Evolutionary conservation across 1,140 invertebrate genomes (phyloP).

Genomic region (Solenopsis invicta): DNA sequence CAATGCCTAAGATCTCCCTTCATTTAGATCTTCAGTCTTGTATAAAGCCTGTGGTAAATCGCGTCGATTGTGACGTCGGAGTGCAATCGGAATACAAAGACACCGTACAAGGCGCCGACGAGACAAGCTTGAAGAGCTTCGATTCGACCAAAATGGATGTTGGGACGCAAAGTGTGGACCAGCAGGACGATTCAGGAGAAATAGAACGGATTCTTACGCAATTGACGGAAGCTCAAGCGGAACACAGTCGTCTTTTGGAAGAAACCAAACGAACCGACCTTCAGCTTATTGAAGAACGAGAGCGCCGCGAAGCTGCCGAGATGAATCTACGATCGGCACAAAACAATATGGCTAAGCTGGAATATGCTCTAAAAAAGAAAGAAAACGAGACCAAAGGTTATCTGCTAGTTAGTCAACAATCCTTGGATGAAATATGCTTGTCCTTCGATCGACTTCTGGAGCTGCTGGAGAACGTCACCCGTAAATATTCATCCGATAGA

Average conservation of each 20-base stretch:
- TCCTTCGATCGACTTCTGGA: conserved; percentile 81
- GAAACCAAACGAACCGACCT: conserved; percentile 64
- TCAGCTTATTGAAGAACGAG: conserved; percentile 77
- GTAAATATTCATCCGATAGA: conserved; percentile 21
- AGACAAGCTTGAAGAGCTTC: background rate
- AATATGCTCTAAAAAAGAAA: conserved; percentile 77
- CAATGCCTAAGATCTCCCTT: conserved; percentile 64
- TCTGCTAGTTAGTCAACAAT: conserved; percentile 81
- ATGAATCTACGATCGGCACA: conserved; percentile 77
- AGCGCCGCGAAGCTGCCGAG: conserved; percentile 78
- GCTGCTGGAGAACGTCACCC: conserved; percentile 74
- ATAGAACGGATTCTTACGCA: conserved; percentile 63
- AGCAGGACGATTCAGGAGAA: conserved; percentile 17
- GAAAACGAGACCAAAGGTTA: conserved; percentile 79
- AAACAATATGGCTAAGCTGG: conserved; percentile 76
- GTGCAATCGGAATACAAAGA: background rate
- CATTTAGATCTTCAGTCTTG: conserved; percentile 82
- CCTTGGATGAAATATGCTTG: conserved; percentile 80
- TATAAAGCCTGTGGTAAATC: conserved; percentile 59
- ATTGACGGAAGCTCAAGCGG: conserved; percentile 61
- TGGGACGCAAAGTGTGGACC: conserved; percentile 21
- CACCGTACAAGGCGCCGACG: background rate
- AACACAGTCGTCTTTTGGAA: conserved; percentile 72
- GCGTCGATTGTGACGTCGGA: background rate
- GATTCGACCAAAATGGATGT: conserved; percentile 24